These are phyloP conservation scores for Drosophila demipolita DNA, from an alignment of 2,888 invertebrate genomes.

Conservation along the genomic window DNA sequence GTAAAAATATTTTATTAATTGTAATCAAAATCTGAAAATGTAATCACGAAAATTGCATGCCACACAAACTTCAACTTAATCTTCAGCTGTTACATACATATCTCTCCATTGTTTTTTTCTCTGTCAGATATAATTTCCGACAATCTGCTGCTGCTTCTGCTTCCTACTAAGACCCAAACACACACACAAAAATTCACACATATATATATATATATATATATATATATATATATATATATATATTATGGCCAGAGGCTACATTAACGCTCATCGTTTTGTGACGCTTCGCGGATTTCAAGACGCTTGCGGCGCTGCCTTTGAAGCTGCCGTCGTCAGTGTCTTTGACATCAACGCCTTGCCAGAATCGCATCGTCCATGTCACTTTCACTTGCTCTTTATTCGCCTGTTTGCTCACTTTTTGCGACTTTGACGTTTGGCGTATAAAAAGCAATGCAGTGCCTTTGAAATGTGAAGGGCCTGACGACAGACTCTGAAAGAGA, in stretches of 20 bases:
- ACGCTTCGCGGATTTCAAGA: constrained; percentile 39
- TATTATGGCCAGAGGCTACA: constrained; percentile 36
- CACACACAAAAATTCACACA: neutral
- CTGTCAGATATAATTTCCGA: constrained; percentile 39
- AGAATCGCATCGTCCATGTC: constrained; percentile 30
- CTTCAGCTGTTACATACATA: constrained; percentile 10
- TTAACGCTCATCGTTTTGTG: constrained; percentile 34
- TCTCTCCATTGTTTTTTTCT: constrained; percentile 24
- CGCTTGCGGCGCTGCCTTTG: constrained; percentile 68
- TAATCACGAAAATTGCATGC: constrained; percentile 1
- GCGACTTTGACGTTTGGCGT: constrained; percentile 24
- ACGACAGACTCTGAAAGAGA: neutral
- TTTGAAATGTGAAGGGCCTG: constrained; percentile 31
- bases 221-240: neutral
- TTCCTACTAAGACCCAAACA: neutral
- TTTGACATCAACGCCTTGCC: constrained; percentile 68
- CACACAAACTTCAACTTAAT: neutral
- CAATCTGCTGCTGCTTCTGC: constrained; percentile 22
- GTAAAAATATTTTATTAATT: neutral
- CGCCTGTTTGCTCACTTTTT: constrained; percentile 48
- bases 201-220: neutral
- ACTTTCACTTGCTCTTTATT: constrained; percentile 42
- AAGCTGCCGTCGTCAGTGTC: constrained; percentile 50
- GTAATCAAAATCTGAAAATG: constrained; percentile 1
- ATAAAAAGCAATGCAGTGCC: constrained; percentile 51